These are phyloP conservation scores for Avahi laniger DNA, from an alignment of 2,797 vertebrate species.

Conservation along the genomic window DNA sequence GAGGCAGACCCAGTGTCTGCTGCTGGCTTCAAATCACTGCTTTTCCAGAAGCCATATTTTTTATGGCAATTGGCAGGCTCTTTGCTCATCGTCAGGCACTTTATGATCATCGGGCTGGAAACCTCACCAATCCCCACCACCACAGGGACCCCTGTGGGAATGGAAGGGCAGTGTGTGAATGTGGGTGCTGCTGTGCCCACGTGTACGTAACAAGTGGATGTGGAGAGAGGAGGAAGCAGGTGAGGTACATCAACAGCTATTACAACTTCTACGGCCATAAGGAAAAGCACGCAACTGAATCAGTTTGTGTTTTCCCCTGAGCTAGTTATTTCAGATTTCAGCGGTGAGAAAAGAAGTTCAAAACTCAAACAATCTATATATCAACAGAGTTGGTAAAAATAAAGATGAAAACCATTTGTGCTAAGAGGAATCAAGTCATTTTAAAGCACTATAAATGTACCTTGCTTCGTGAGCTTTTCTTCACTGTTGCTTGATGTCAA, in stretches of 20 bases:
- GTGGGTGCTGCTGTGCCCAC: not conserved
- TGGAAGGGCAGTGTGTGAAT: not conserved
- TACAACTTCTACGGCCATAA: not conserved
- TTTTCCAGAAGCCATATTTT: not conserved
- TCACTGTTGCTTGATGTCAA: not conserved
- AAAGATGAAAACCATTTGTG: not conserved
- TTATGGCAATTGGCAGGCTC: not conserved
- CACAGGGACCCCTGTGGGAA: not conserved
- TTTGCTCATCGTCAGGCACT: not conserved
- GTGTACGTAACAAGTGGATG: not conserved
- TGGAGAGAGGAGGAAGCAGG: not conserved
- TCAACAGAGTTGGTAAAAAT: not conserved
- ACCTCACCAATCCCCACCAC: not conserved
- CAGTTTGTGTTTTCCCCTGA: not conserved
- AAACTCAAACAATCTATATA: not conserved
- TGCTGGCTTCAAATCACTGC: not conserved
- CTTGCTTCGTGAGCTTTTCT: not conserved
- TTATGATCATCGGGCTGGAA: not conserved
- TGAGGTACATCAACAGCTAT: too few species aligned
- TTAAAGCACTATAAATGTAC: not conserved
- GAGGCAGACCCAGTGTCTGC: not conserved
- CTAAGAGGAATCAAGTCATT: not conserved
- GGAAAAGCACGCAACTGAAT: accelerated
- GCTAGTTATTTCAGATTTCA: not conserved
- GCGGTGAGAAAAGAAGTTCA: not conserved